Conservation (phyloP, 2,113 vertebrate genomes). For the Callionymus lyra region DNA sequence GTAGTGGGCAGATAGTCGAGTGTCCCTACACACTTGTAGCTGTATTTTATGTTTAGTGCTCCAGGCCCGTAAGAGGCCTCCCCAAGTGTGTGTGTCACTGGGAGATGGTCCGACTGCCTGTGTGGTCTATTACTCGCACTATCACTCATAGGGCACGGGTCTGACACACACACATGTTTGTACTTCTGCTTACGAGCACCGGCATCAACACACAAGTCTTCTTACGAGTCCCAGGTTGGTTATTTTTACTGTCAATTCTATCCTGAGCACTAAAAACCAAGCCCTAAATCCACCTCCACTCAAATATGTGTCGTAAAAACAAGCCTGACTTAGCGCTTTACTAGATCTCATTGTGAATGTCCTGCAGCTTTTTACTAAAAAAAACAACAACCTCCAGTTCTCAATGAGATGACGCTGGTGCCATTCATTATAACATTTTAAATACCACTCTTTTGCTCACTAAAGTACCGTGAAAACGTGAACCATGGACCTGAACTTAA, state of each 20-base stretch:
- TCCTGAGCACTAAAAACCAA: constrained; percentile 4
- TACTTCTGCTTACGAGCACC: constrained; percentile 6
- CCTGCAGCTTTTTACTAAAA: no score
- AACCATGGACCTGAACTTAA: no score
- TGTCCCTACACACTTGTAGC: constrained; percentile 31
- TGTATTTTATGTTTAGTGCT: constrained; percentile 49
- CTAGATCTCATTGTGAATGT: background rate
- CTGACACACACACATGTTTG: constrained; percentile 25
- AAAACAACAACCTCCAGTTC: no score
- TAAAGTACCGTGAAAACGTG: no score
- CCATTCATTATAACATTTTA: no score
- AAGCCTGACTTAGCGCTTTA: constrained; percentile 2
- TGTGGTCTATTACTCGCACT: constrained; percentile 58
- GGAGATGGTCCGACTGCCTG: constrained; percentile 43
- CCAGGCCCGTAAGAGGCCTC: constrained; percentile 35
- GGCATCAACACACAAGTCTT: constrained; percentile 2
- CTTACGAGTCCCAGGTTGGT: background rate
- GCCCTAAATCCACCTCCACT: constrained; percentile 6
- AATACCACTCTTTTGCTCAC: no score
- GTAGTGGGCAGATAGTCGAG: constrained; percentile 25
- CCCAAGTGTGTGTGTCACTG: constrained; percentile 24
- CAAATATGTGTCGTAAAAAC: constrained; percentile 1
- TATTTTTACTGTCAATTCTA: constrained; percentile 7
- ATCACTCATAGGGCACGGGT: constrained; percentile 35
- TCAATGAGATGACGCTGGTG: no score